These are phyloP conservation scores for Tragelaphus scriptus DNA, from an alignment of 2,113 vertebrate genomes.

Conservation along the genomic window DNA sequence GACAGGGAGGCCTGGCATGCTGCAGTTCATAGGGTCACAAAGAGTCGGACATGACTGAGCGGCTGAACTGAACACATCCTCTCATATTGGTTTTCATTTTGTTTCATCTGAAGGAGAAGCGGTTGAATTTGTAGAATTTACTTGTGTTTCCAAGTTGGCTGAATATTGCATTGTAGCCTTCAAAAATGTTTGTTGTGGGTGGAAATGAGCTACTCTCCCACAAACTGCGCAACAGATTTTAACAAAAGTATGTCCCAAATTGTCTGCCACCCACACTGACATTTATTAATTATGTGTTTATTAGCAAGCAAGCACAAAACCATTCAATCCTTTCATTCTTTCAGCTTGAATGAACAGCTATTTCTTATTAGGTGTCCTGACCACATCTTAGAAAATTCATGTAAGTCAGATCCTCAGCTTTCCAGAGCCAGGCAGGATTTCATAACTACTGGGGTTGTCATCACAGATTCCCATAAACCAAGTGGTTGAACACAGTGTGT, in stretches of 20 bases:
- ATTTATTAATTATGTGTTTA: neutral
- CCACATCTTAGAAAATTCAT: neutral
- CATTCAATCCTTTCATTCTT: neutral
- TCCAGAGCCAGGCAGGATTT: neutral
- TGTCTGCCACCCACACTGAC: neutral
- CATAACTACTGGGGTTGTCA: neutral
- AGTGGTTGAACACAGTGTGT: neutral
- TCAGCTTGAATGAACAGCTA: neutral
- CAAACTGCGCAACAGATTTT: neutral
- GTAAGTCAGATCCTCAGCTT: neutral
- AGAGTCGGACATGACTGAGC: rapidly evolving
- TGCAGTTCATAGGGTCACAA: too few relatives aligned
- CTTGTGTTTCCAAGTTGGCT: neutral
- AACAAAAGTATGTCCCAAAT: neutral
- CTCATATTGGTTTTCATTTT: neutral
- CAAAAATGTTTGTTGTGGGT: neutral
- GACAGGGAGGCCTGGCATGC: too few relatives aligned
- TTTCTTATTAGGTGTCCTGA: neutral
- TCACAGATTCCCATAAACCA: neutral
- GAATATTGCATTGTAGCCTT: neutral
- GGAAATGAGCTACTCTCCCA: neutral
- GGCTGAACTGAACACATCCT: neutral
- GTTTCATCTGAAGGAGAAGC: neutral
- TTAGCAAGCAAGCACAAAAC: neutral
- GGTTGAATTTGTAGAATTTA: neutral